Evolutionary conservation across 2,797 vertebrate species (phyloP).

Genomic region (Okamejei kenojei): DNA sequence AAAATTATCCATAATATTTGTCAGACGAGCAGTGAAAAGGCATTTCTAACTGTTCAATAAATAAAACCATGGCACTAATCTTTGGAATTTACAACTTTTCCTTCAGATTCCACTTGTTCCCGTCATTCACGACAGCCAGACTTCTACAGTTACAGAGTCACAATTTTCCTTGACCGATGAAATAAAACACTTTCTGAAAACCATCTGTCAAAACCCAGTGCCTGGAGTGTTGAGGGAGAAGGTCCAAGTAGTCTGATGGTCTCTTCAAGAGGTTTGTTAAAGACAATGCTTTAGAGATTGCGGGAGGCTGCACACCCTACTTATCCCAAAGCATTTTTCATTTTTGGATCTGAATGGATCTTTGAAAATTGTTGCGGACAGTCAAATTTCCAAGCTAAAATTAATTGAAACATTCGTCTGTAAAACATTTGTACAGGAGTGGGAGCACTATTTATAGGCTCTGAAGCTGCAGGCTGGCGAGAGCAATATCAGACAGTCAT

Average conservation of each 20-base stretch:
- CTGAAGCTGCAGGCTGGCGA: background rate
- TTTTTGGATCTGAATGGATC: background rate
- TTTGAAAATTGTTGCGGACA: background rate
- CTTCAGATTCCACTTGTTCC: conserved; percentile 11
- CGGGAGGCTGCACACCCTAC: background rate
- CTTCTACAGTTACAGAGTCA: background rate
- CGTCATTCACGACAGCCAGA: background rate
- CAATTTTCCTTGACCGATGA: background rate
- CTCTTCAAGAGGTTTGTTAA: background rate
- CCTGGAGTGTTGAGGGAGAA: conserved; percentile 12
- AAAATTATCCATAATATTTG: background rate
- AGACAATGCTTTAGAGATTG: background rate
- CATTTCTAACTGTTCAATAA: background rate
- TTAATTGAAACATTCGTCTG: background rate
- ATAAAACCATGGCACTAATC: background rate
- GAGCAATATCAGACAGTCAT: background rate
- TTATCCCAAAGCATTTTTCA: background rate
- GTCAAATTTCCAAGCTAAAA: background rate
- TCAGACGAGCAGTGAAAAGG: background rate
- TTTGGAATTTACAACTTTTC: conserved; percentile 12
- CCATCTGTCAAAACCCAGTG: background rate
- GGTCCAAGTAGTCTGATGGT: conserved; percentile 22
- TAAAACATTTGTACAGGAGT: background rate
- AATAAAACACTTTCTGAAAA: background rate
- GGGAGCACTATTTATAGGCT: background rate